These are phyloP conservation scores for Patella caerulea DNA, from an alignment of 2,888 invertebrate species.

Conservation along the genomic window DNA sequence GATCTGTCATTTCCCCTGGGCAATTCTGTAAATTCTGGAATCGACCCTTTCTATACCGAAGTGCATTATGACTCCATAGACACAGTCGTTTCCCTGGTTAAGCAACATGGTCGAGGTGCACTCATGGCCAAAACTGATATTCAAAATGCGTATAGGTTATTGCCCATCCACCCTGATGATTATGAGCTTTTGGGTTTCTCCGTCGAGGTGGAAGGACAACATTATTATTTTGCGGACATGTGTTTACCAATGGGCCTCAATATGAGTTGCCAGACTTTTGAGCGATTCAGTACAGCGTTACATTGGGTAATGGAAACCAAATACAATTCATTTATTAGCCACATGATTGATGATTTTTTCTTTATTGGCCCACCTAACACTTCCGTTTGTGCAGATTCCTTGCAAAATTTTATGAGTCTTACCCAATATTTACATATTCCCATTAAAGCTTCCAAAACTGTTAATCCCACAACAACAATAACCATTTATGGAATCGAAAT, in stretches of 20 bases:
- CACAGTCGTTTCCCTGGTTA: background rate
- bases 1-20: background rate
- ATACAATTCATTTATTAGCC: background rate
- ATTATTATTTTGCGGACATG: background rate
- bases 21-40: background rate
- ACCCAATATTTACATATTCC: background rate
- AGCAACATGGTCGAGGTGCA: background rate
- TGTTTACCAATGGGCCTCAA: background rate
- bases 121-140: background rate
- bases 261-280: background rate
- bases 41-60: background rate
- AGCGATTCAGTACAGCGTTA: constrained; percentile 11
- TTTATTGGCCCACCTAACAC: background rate
- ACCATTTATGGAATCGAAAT: background rate
- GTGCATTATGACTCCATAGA: background rate
- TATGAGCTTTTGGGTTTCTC: background rate
- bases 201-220: background rate
- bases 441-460: background rate
- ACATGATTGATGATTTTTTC: constrained; percentile 1
- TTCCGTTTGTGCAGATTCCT: background rate
- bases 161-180: background rate
- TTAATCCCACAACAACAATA: background rate
- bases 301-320: constrained; percentile 4
- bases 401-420: background rate
- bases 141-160: background rate